Percentiles rank a stretch among this genome's conserved stretches.
phyloP scores from a whole-genome alignment of 2,797 vertebrate genomes.

The Allobates femoralis region DNA sequence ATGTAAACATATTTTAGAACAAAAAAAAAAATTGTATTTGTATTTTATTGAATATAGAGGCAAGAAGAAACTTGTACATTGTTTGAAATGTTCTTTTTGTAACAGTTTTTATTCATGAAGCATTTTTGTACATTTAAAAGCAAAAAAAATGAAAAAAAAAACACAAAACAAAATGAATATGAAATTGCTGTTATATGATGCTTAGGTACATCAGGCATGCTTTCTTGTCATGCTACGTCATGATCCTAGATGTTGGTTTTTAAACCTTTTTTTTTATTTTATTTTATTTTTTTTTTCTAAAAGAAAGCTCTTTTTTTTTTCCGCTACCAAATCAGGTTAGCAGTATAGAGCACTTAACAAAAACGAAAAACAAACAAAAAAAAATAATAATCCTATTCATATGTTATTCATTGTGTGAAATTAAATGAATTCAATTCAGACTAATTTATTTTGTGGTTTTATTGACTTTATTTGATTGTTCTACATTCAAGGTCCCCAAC shows the following conservation, averaged over 20 bases:
- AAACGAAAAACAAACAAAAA: constrained; percentile 74
- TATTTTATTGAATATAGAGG: constrained; percentile 99
- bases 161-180: constrained; percentile 73
- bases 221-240: constrained; percentile 98
- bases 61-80: constrained; percentile 95
- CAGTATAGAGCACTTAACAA: constrained; percentile 96
- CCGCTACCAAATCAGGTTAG: constrained; percentile 94
- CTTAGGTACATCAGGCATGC: constrained; percentile 93
- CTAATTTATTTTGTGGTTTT: constrained; percentile 81
- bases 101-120: constrained; percentile 99
- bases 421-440: constrained; percentile 90
- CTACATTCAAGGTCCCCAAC: too few species aligned
- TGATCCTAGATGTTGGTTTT: constrained; percentile 97
- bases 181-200: constrained; percentile 84
- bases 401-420: constrained; percentile 99
- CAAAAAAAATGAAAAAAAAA: constrained; percentile 28
- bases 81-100: constrained; percentile 99
- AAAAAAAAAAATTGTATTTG: constrained; percentile 89
- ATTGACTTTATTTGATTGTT: constrained; percentile 74
- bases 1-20: constrained; percentile 99
- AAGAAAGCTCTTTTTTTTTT: constrained; percentile 92
- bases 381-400: constrained; percentile 97
- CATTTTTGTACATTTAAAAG: constrained; percentile 99
- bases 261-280: constrained; percentile 83
- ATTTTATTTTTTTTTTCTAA: constrained; percentile 91